phyloP scores from a whole-genome alignment of 2,888 invertebrate species.

The Ephialtes manifestator region DNA sequence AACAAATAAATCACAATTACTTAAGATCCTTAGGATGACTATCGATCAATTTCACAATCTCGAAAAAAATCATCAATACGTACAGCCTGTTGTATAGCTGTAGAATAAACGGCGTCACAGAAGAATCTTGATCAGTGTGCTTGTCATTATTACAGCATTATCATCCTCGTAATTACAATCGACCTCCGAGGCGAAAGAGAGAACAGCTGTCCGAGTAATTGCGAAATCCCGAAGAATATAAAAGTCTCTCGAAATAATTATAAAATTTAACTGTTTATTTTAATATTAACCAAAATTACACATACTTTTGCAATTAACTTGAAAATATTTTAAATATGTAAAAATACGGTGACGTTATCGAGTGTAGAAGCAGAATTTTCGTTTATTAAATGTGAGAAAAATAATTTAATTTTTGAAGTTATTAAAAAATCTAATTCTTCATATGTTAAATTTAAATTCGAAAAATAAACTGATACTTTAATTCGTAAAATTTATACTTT shows the following conservation, averaged over 20 bases:
- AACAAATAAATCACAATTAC: neutral
- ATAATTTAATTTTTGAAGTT: neutral
- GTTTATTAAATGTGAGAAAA: too few relatives aligned
- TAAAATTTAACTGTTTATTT: neutral
- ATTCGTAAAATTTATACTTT: neutral
- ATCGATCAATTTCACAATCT: neutral
- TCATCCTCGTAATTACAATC: conserved; percentile 35
- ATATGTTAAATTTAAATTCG: too few relatives aligned
- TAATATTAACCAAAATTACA: neutral
- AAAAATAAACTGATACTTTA: too few relatives aligned
- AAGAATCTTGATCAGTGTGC: neutral
- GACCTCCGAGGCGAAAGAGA: conserved; percentile 29
- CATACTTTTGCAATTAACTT: too few relatives aligned
- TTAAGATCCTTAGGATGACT: neutral
- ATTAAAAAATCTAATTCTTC: too few relatives aligned
- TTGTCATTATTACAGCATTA: conserved; percentile 25
- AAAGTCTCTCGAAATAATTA: neutral
- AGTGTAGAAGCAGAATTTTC: too few relatives aligned
- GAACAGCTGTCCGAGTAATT: conserved; percentile 18
- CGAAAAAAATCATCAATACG: neutral
- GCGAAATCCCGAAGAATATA: conserved; percentile 18
- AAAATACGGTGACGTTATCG: too few relatives aligned
- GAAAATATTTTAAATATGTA: too few relatives aligned
- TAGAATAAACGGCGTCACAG: neutral
- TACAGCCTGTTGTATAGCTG: neutral